phyloP scores from a whole-genome alignment of 2,888 invertebrate species.

The Acrocyrtus sp. region DNA sequence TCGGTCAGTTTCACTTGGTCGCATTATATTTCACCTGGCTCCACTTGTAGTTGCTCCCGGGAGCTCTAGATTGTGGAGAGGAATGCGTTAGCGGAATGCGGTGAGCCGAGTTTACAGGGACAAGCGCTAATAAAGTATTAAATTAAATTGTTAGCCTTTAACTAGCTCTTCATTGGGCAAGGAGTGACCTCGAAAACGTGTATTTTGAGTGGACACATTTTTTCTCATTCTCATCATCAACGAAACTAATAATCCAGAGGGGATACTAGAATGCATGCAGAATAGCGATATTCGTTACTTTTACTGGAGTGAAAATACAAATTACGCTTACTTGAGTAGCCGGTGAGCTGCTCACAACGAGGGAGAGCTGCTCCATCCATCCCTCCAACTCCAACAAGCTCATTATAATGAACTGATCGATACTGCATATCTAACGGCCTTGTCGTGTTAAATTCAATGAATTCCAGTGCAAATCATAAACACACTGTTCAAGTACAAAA shows the following conservation, averaged over 20 bases:
- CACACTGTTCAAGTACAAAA: not conserved
- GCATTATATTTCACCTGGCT: constrained; percentile 65
- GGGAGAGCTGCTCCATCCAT: constrained; percentile 66
- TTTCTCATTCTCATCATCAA: not conserved
- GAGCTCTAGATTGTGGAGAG: constrained; percentile 66
- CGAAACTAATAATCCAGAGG: too few relatives aligned
- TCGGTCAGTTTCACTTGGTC: constrained; percentile 45
- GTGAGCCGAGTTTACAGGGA: constrained; percentile 65
- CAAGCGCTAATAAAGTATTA: constrained; percentile 65
- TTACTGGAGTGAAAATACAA: too few relatives aligned
- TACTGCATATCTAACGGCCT: constrained; percentile 64
- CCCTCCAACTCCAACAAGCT: constrained; percentile 66
- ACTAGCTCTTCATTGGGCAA: too few relatives aligned
- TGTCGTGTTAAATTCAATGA: constrained; percentile 62
- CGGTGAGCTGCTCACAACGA: constrained; percentile 66
- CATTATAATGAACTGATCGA: constrained; percentile 66
- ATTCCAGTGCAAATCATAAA: constrained; percentile 54
- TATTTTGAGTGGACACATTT: not conserved
- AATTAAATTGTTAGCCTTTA: too few relatives aligned
- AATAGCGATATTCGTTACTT: too few relatives aligned
- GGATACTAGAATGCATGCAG: too few relatives aligned
- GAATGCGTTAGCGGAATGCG: constrained; percentile 65
- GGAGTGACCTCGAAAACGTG: too few relatives aligned
- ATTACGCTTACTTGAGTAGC: constrained; percentile 65
- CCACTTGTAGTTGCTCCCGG: constrained; percentile 65